A percentile compares a stretch with the other conserved stretches of the same genome.
Evolutionary conservation across 2,797 vertebrate species (phyloP).

Genomic region (Leptoclinus maculatus): DNA sequence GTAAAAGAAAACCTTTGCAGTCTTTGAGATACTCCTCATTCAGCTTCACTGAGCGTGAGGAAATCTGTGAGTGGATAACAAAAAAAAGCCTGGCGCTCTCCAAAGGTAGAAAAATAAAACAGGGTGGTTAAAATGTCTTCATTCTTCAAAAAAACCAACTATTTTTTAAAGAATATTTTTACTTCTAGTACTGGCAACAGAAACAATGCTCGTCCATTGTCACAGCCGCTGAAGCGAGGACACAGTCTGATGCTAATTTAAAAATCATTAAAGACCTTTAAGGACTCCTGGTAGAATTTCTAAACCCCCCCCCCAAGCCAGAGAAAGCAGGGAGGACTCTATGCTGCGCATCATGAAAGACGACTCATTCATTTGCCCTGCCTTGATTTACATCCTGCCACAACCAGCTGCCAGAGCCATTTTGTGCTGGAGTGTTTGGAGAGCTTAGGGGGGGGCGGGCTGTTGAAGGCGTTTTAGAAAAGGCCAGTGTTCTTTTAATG

Average conservation of each 20-base stretch:
- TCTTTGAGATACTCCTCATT: conserved; percentile 12
- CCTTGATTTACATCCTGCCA: conserved; percentile 78
- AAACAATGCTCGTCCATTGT: conserved; percentile 5
- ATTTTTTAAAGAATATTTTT: neutral
- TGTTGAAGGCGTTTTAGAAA: conserved; percentile 71
- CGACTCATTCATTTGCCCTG: conserved; percentile 71
- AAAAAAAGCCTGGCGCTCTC: neutral
- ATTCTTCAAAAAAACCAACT: neutral
- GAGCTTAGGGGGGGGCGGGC: conserved; percentile 71
- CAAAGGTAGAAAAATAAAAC: neutral
- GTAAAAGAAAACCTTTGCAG: conserved; percentile 28
- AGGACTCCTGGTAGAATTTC: conserved; percentile 45
- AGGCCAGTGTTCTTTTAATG: conserved; percentile 77
- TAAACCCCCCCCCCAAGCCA: conserved; percentile 18
- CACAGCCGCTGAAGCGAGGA: conserved; percentile 5
- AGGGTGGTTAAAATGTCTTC: neutral
- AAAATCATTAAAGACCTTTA: conserved; percentile 49
- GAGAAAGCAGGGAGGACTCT: conserved; percentile 55
- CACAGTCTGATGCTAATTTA: conserved; percentile 36
- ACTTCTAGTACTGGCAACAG: neutral
- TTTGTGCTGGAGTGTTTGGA: conserved; percentile 77
- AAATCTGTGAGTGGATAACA: conserved; percentile 14
- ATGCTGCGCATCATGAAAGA: conserved; percentile 72
- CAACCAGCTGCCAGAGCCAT: conserved; percentile 80
- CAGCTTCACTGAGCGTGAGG: conserved; percentile 16